Percentiles rank a stretch among this genome's conserved stretches.
Conservation (phyloP, 2,113 vertebrate species). For the Echinops telfairi region DNA sequence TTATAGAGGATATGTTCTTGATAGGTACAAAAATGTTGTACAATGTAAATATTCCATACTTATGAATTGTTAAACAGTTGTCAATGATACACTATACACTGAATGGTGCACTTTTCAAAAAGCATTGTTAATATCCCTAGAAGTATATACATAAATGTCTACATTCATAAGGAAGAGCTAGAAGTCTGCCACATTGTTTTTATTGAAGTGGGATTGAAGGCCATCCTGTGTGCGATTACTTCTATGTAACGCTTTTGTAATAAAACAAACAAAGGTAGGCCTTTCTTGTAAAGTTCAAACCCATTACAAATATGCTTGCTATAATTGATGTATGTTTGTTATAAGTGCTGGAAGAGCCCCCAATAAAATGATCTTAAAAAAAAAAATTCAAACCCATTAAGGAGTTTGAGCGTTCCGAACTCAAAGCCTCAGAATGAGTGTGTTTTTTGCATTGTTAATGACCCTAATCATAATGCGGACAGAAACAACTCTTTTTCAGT, state of each 20-base stretch:
- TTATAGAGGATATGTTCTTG: conserved; percentile 24
- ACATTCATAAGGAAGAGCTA: conserved; percentile 49
- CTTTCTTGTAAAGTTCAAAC: conserved; percentile 51
- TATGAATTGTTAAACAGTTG: conserved; percentile 42
- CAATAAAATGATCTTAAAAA: no score
- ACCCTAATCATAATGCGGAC: conserved; percentile 15
- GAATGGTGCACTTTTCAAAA: conserved; percentile 34
- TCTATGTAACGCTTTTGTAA: conserved; percentile 18
- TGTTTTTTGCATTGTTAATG: conserved; percentile 56
- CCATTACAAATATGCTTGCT: no score
- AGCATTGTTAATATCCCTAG: background rate
- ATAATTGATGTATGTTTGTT: no score
- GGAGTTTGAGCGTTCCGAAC: conserved; percentile 30
- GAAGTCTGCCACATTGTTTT: background rate
- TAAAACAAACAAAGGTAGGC: conserved; percentile 42
- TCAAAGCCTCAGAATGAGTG: conserved; percentile 10
- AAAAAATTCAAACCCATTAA: conserved; percentile 8
- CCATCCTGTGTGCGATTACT: conserved; percentile 10
- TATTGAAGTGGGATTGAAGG: conserved; percentile 8
- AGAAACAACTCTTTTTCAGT: conserved; percentile 10
- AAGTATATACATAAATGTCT: conserved; percentile 39
- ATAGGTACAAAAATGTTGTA: conserved; percentile 23
- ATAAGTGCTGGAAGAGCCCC: no score
- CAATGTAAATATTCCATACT: conserved; percentile 26
- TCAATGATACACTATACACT: conserved; percentile 20